Percentiles rank a stretch among this genome's conserved stretches.
Evolutionary conservation across 1,140 invertebrate genomes (phyloP).

Genomic region (Wasmannia auropunctata): DNA sequence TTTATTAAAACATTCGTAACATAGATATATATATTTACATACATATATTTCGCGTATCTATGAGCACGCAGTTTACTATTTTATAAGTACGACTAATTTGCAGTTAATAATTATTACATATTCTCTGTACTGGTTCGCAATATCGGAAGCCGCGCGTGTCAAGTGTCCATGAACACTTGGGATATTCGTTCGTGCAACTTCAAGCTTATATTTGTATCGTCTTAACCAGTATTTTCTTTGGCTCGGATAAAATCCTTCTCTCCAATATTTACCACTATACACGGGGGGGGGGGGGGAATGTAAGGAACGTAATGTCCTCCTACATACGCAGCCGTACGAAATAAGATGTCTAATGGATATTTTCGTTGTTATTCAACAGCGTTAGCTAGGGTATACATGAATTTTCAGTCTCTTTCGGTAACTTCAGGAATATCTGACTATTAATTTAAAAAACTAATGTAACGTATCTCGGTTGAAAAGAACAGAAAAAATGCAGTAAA

Average conservation of each 20-base stretch:
- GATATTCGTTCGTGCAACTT: neutral
- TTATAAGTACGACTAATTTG: conserved; percentile 19
- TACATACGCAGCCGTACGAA: neutral
- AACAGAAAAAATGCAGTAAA: neutral
- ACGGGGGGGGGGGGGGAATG: neutral
- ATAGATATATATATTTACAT: conserved; percentile 6
- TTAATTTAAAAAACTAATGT: neutral
- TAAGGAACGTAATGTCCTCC: neutral
- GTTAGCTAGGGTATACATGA: neutral
- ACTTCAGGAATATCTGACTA: conserved; percentile 7
- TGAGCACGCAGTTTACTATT: conserved; percentile 11
- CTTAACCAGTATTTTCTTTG: conserved; percentile 28
- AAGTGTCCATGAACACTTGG: neutral
- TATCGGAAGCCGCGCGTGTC: neutral
- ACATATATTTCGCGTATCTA: neutral
- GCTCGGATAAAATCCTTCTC: conserved; percentile 34
- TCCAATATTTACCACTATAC: neutral
- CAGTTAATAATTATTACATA: neutral
- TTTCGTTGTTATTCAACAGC: conserved; percentile 16
- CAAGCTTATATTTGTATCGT: neutral
- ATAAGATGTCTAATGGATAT: neutral
- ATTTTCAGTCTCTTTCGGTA: conserved; percentile 32
- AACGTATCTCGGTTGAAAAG: neutral
- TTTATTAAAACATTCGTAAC: conserved; percentile 29
- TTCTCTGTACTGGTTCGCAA: neutral